These are phyloP conservation scores for Episyrphus balteatus DNA, from an alignment of 1,140 invertebrate genomes.

Conservation along the genomic window DNA sequence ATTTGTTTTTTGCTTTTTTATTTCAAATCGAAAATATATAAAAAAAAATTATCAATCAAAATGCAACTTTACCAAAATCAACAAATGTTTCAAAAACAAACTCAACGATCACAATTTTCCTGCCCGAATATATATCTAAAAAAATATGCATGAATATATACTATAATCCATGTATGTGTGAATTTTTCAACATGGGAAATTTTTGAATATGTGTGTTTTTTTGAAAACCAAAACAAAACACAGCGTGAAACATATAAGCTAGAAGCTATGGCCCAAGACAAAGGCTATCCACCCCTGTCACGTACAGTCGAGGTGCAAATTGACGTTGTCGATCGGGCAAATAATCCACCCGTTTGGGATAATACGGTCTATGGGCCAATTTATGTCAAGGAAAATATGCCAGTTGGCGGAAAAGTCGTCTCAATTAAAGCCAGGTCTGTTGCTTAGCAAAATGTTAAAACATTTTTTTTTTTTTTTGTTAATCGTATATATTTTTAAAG, in stretches of 20 bases:
- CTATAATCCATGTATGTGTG: too few species aligned
- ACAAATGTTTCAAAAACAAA: conserved; percentile 3
- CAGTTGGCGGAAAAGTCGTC: conserved; percentile 90
- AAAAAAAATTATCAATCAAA: background rate
- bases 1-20: conserved; percentile 14
- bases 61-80: conserved; percentile 2
- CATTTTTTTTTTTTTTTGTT: too few species aligned
- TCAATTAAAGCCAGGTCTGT: conserved; percentile 96
- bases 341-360: conserved; percentile 95
- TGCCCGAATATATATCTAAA: conserved; percentile 1
- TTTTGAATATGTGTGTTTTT: conserved; percentile 7
- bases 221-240: conserved; percentile 21
- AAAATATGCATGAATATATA: background rate
- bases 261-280: conserved; percentile 93
- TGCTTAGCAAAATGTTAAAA: conserved; percentile 10
- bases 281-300: conserved; percentile 84
- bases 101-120: background rate
- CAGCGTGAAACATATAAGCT: conserved; percentile 95
- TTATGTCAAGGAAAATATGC: conserved; percentile 93
- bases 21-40: conserved; percentile 3
- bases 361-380: conserved; percentile 90
- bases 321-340: conserved; percentile 93
- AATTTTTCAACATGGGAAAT: too few species aligned
- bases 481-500: too few species aligned
- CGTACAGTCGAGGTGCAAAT: conserved; percentile 93